A percentile compares a stretch with the other conserved stretches of the same genome.
Evolutionary conservation across 2,888 invertebrate genomes (phyloP).

Genomic region (Coenonympha glycerion): DNA sequence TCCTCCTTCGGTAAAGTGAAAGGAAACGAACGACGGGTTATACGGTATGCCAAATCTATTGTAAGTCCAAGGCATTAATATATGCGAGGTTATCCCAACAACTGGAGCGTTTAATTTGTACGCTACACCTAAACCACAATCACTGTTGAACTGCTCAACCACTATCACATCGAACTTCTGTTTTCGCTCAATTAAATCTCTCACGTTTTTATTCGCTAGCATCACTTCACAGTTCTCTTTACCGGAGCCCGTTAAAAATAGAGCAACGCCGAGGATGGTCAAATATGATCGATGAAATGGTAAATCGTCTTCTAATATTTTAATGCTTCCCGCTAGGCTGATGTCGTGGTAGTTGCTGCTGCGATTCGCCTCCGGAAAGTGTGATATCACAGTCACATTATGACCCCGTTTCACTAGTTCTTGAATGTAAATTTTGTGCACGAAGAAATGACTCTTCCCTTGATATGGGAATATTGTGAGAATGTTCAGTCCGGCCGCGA

Average conservation of each 20-base stretch:
- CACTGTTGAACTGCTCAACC: constrained; percentile 82
- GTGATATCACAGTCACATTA: constrained; percentile 80
- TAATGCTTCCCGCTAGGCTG: constrained; percentile 52
- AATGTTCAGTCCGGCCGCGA: constrained; percentile 57
- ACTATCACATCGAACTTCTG: constrained; percentile 80
- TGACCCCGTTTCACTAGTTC: constrained; percentile 79
- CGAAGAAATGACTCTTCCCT: constrained; percentile 82
- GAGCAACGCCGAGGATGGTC: constrained; percentile 33
- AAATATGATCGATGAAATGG: constrained; percentile 42
- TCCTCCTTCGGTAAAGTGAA: constrained; percentile 67
- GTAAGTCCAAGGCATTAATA: constrained; percentile 78
- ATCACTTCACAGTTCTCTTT: constrained; percentile 51
- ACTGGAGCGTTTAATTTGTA: constrained; percentile 79
- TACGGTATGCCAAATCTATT: constrained; percentile 75
- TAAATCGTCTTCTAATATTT: constrained; percentile 39
- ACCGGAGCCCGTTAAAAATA: constrained; percentile 40
- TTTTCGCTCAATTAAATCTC: constrained; percentile 52
- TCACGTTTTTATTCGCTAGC: constrained; percentile 52
- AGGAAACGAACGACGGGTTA: constrained; percentile 76
- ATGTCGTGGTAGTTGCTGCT: constrained; percentile 77
- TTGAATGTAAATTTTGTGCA: constrained; percentile 76
- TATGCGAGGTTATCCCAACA: constrained; percentile 74
- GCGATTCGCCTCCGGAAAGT: constrained; percentile 72
- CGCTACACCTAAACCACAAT: constrained; percentile 81
- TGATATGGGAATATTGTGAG: constrained; percentile 80